Base-by-base conservation (phyloP, 2,888 invertebrate species). In the Ennomos erosarius region DNA sequence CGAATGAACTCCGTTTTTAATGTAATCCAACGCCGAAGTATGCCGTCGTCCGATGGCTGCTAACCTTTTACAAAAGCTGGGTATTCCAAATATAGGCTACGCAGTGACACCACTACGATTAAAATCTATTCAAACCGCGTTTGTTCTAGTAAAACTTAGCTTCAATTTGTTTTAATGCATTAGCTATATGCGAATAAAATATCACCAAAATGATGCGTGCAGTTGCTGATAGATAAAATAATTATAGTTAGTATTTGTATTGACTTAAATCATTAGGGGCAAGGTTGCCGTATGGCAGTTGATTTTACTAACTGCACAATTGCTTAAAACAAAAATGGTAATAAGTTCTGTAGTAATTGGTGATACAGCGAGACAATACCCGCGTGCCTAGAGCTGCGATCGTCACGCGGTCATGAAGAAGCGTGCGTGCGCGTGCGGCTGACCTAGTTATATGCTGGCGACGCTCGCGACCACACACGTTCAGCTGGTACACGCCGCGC, bases 1-100 rank as follows among this genome's bases (percentile, higher is more conserved):
- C 90, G 87, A 90, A 90, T 87, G 91, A 91, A 90, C 91, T 88
- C 85, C 49, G 75, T 58, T 79, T 86, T 84, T 84, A 87, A 87
- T 90, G 87, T 87, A 89, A 89, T 81, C 84, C 79, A 85, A 85
- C 77, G 81, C 80, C 78, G 63, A 89, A 87, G 73, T 89, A 78
- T 90, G 90, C 84, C 90, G 78, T 86, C 81, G 89, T 82, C 88
- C 89, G 49, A 8, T 42, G 49, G 36, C 72, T 79, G 65, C 82
- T 87, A 84, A 89, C 90, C 90, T 87, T 84, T 76, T 84, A 88
- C 84, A 85, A 87, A 87, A 85, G 67, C 64, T 72, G 45, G 74
- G 73, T 68, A 69, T 71, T 68, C 72, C 75, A 81, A 79, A 73
- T 79, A 69, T 79, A 69, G 81, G 78, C 69, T 76, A 72, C 66